These are phyloP conservation scores for Trypoxylon attenuatum DNA, from an alignment of 2,888 invertebrate genomes.

Conservation along the genomic window DNA sequence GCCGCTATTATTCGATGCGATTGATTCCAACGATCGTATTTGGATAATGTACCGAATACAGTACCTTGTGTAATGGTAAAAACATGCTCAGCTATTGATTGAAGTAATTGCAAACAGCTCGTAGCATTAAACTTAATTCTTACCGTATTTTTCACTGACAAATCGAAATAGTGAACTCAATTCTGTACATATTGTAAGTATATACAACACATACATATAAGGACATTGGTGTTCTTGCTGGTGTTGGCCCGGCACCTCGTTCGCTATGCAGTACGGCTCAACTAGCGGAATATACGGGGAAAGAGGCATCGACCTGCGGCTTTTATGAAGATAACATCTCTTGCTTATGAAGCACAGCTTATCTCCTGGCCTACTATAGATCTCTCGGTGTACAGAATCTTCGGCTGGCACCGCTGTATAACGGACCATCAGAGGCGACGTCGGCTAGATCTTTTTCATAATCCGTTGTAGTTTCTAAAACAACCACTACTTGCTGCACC, in stretches of 20 bases:
- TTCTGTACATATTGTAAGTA: no score
- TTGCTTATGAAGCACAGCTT: constrained; percentile 64
- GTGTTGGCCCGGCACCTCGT: constrained; percentile 14
- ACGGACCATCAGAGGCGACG: constrained; percentile 29
- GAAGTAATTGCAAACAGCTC: no score
- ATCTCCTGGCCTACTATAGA: constrained; percentile 55
- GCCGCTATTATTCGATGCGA: no score
- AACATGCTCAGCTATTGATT: no score
- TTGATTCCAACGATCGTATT: no score
- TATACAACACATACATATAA: background rate
- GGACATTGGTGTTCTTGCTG: background rate
- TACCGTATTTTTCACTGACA: no score
- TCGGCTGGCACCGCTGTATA: constrained; percentile 1
- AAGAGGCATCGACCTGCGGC: constrained; percentile 49
- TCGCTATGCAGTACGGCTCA: constrained; percentile 25
- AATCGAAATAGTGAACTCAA: no score
- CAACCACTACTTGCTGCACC: constrained; percentile 31
- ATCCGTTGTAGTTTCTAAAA: constrained; percentile 61
- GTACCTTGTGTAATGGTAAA: no score
- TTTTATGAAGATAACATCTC: constrained; percentile 59
- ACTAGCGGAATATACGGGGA: constrained; percentile 27
- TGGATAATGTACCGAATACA: no score
- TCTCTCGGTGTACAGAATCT: constrained; percentile 55
- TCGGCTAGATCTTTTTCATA: constrained; percentile 44
- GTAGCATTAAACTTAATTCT: no score